Base-by-base conservation (phyloP, 2,113 vertebrate genomes). In the Enhydra lutris region DNA sequence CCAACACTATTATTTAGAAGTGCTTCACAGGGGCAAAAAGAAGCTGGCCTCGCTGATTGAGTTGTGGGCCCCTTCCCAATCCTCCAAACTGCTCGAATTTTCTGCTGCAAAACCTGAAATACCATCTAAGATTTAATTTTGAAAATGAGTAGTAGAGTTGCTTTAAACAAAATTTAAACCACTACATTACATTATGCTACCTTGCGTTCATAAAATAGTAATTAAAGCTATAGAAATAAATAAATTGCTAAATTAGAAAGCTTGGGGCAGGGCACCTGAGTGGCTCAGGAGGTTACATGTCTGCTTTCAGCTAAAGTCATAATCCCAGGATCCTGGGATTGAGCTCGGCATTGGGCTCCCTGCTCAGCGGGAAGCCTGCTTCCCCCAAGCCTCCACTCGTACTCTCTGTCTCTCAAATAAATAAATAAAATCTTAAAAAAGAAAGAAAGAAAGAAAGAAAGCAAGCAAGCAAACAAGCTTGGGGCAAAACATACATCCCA, bases 21-120 rank as follows among this genome's bases (percentile, higher is more conserved):
- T 85, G 23, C 36, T 81, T 88, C 47, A 61, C 29, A 8, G 13
- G 93, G 61, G 93, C 73, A 93, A 91, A 95, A 92, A 71, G 69
- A 45, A 89, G 47, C 80, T 81, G 31, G 55, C 18, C 61, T 88
- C n/a, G 5, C n/a, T 84, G 45, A 87, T 29, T 55, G n/a, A 95
- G 47, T 89, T 88, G 73, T 76, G 42, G 31, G 31, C 31, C 67
- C 80, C 7, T 94, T 3, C 59, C 10, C 20, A 94, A 63, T 86
- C 39, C 23, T 88, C 26, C n/a, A 92, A 86, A 63, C 45, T 94
- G 36, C 17, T 89, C 73, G 90, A 79, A 76, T 95, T 94, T 94
- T 76, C 87, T 81, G 36, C 83, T 93, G 36, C 36, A 96, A 90
- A 94, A 97, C 71, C 36, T 94, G 34, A 39, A 92, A 95, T 97